Base-by-base conservation (phyloP, 2,797 vertebrate species). In the Tenualosa ilisha region DNA sequence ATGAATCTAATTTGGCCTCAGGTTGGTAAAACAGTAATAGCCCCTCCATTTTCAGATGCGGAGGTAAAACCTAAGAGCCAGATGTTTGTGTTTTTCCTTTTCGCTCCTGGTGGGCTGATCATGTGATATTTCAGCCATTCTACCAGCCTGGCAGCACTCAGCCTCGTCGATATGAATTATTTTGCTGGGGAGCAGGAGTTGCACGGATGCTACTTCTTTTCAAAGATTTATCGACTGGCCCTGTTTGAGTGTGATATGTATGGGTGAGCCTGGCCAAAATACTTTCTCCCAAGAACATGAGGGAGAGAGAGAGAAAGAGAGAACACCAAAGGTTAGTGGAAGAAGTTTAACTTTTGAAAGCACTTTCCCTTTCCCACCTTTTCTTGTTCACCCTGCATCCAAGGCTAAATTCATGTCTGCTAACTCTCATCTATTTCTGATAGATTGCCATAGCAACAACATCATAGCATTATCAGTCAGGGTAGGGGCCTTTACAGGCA, bases 151-250 rank as follows among this genome's bases (percentile, higher is more conserved):
- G 82, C 43, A 81, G 84, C 61, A 86, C 90, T 88, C 90, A 65
- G 86, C 87, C 86, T 85, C 87, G 86, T 92, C 89, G 90, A 91
- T 91, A 90, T 83, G 83, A 87, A 87, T 82, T 85, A 61, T 88
- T 89, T 91, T 89, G 83, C 88, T 90, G 91, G 85, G 50, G 1
- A 59, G 85, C 86, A 68, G 88, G 54, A 88, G 82, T 86, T 88
- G 89, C 87, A 88, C 85, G 86, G 72, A 88, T 82, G 85, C 86
- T 89, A 90, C 91, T 90, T 87, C 85, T 86, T 91, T 90, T 89
- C 82, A 91, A 88, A 87, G 81, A 91, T 87, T 26, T 90, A 92
- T 90, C 68, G 87, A 92, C 91, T 89, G 85, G 89, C 84, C 40
- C 72, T 5, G 26, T 79, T 46, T 46, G 72, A 46, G 72, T 46